Conservation (phyloP, 1,140 invertebrate genomes). For the Heliothis virescens region DNA sequence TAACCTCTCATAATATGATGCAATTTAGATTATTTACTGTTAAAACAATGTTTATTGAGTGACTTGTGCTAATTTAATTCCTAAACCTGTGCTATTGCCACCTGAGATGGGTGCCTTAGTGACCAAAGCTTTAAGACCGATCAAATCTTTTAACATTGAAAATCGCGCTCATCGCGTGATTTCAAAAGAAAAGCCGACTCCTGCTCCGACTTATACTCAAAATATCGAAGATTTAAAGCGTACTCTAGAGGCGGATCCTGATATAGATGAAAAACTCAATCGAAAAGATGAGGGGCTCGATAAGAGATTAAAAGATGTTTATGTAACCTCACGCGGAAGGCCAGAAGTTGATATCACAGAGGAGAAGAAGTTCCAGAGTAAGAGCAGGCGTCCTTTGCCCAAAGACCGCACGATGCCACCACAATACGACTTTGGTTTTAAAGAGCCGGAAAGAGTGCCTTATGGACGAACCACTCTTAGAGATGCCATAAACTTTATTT, state of each 20-base stretch:
- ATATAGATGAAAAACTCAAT: slow-evolving; percentile 86
- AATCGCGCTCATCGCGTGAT: slow-evolving; percentile 90
- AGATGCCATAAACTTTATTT: slow-evolving; percentile 87
- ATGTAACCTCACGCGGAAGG: slow-evolving; percentile 87
- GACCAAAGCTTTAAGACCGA: slow-evolving; percentile 73
- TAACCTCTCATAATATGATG: slow-evolving; percentile 55
- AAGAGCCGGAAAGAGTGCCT: slow-evolving; percentile 85
- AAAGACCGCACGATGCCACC: slow-evolving; percentile 62
- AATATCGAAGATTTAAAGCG: slow-evolving; percentile 88
- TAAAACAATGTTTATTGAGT: slow-evolving; percentile 39
- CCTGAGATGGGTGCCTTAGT: slow-evolving; percentile 84
- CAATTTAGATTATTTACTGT: slow-evolving; percentile 26
- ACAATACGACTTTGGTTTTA: slow-evolving; percentile 86
- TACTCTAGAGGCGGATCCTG: slow-evolving; percentile 87
- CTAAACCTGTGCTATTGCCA: slow-evolving; percentile 67
- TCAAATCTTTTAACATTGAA: slow-evolving; percentile 89
- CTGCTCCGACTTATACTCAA: slow-evolving; percentile 88
- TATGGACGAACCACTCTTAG: slow-evolving; percentile 86
- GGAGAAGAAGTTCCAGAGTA: slow-evolving; percentile 57
- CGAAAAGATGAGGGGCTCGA: slow-evolving; percentile 88
- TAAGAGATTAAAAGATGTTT: slow-evolving; percentile 89
- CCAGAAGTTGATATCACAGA: slow-evolving; percentile 77
- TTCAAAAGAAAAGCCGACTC: slow-evolving; percentile 88
- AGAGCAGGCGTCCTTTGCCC: slow-evolving; percentile 65
- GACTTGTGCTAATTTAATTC: slow-evolving; percentile 8